Base-by-base conservation (phyloP, 2,888 invertebrate species). In the Clepsis dumicolana region DNA sequence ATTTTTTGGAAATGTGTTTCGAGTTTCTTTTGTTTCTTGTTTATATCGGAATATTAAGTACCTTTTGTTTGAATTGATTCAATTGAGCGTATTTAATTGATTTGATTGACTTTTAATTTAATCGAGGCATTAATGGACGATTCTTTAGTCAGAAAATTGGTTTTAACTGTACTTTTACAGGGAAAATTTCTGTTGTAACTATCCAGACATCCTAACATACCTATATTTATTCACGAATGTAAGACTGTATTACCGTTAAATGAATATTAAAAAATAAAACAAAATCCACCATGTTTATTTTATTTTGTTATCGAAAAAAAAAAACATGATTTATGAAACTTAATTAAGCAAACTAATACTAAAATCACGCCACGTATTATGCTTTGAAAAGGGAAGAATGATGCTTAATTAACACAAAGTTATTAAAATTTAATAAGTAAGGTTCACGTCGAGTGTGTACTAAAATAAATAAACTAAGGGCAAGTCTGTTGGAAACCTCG, bases 1-100 rank as follows among this genome's bases (percentile, higher is more conserved):
- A 50, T 62, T 29, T 27, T 24, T 50, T 57, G 48, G 24, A 62
- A 66, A 53, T 35, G 3, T n/a, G 12, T 5, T 12, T 24, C 52
- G 18, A 21, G 0, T 27, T 63, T 21, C 0, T 38, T 64, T 27
- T 24, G 14, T 35, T 7, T 18, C 12, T 10, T 35, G 10, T 24
- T 12, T 48, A 44, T 35, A 44, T 24, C 27, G 16, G 24, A 63
- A 53, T 52, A n/a, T 52, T 25, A 25, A 52, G 52, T 5, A 27
- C n/a, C n/a, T n/a, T n/a, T 52, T 3, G 27, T 27, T 52, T 24
- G 4, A 41, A 27, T 18, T 18, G 29, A 12, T n/a, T 21, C 21
- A 44, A 54, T 29, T n/a, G n/a, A 4, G n/a, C 3, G 38, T 0
- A 38, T 29, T 29, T n/a, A n/a, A n/a, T n/a, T n/a, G n/a, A n/a